Base-by-base conservation (phyloP, 2,113 vertebrate species). In the Ellobius talpinus region DNA sequence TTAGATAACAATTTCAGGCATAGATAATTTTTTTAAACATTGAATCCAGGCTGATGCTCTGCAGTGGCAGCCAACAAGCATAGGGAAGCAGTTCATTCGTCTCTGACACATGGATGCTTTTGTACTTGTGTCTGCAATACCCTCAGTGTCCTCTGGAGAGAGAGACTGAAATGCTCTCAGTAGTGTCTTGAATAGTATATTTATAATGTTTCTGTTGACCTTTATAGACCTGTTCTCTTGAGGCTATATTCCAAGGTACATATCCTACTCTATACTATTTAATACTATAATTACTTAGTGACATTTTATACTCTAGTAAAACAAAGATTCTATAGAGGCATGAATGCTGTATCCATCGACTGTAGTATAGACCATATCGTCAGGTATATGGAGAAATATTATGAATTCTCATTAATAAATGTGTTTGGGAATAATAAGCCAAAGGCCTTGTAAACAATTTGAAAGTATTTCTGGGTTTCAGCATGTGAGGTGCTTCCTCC, bases 161-260 rank as follows among this genome's bases (percentile, higher is more conserved):
- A 85, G 4, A 39, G 66, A 9, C 17, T 95, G 86, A 89, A 92
- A 82, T 50, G 7, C 33, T 81, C 36, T 77, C 72, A 7, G 63
- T 76, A 50, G 10, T 66, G 70, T 47, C 31, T 93, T 73, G 42
- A 90, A 91, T 50, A 87, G 61, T 55, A 45, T n/a, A 47, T 90
- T 47, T 93, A 14, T 29, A 45, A 81, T 68, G 29, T 39, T 91
- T 93, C 81, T 55, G 50, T 95, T 87, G 76, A 84, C 23, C 13
- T 95, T 33, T 14, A 47, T 86, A 95, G 72, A 95, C 65, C 45
- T 29, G n/a, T 33, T 95, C 31, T 42, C n/a, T 93, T 88, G 72
- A 6, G 33, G 45, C 82, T 39, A 73, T 7, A 63, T 86, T 92
- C 86, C 50, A 78, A 17, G 36, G 50, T 58, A 9, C 65, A 45